These are phyloP conservation scores for Gobionotothen gibberifrons DNA, from an alignment of 2,797 vertebrate genomes.

Conservation along the genomic window DNA sequence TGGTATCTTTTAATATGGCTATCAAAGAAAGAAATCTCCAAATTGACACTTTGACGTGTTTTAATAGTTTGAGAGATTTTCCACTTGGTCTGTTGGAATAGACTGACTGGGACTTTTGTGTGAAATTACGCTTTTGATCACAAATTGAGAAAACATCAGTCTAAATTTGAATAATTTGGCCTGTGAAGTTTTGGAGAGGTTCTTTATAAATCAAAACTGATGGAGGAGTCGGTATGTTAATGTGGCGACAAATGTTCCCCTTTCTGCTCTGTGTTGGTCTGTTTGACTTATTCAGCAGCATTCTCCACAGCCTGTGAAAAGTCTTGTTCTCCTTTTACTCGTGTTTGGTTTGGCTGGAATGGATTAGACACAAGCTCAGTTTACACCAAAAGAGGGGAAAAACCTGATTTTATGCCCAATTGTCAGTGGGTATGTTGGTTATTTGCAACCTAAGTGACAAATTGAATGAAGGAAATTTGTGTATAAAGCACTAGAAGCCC, in stretches of 20 bases:
- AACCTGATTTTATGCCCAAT: constrained; percentile 68
- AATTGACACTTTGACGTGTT: constrained; percentile 78
- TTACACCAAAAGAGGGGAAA: constrained; percentile 43
- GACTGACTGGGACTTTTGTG: constrained; percentile 71
- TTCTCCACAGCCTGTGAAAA: constrained; percentile 77
- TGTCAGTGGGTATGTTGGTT: constrained; percentile 32
- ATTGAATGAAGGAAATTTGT: background rate
- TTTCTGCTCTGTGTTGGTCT: constrained; percentile 74
- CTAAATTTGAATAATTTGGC: constrained; percentile 78
- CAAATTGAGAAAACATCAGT: constrained; percentile 72
- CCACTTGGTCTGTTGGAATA: constrained; percentile 70
- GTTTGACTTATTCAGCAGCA: constrained; percentile 68
- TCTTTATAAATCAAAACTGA: constrained; percentile 75
- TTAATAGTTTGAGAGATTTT: constrained; percentile 82
- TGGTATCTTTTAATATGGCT: constrained; percentile 76
- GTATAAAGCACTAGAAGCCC: background rate
- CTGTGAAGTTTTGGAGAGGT: constrained; percentile 68
- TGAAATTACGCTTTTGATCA: constrained; percentile 66
- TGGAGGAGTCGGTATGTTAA: constrained; percentile 74
- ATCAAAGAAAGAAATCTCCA: constrained; percentile 75
- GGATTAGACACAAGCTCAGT: constrained; percentile 76
- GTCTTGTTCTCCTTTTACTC: constrained; percentile 75
- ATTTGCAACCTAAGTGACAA: constrained; percentile 18
- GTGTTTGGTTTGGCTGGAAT: constrained; percentile 77
- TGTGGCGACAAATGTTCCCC: constrained; percentile 73